phyloP scores from a whole-genome alignment of 2,797 vertebrate species.

The Macroramphosus scolopax region DNA sequence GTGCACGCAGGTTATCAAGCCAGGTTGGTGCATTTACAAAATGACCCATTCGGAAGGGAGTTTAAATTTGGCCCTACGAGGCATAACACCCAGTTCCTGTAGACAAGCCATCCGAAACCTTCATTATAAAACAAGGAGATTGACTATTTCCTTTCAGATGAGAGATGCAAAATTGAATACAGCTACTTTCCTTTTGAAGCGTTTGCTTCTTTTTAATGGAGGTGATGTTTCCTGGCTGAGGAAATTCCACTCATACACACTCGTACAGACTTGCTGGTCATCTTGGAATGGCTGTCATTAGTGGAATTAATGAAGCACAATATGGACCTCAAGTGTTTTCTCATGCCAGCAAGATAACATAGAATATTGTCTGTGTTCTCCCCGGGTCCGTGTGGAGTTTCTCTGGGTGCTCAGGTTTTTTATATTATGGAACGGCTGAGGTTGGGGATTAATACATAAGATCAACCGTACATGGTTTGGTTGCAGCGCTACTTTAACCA shows the following conservation, averaged over 20 bases:
- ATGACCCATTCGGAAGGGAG: conserved; percentile 24
- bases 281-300: conserved; percentile 30
- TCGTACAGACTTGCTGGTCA: conserved; percentile 38
- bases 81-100: conserved; percentile 13
- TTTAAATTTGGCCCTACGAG: conserved; percentile 29
- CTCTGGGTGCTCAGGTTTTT: no score
- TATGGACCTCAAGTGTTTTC: no score
- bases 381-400: no score
- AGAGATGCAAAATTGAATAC: conserved; percentile 45
- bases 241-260: conserved; percentile 15
- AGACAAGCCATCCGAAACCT: conserved; percentile 33
- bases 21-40: conserved; percentile 31
- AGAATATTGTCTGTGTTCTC: no score
- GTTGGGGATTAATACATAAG: no score
- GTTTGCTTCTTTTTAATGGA: conserved; percentile 31
- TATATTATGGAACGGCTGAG: no score
- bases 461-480: no score
- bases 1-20: conserved; percentile 35
- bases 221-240: conserved; percentile 41
- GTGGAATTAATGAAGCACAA: conserved; percentile 35
- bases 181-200: conserved; percentile 39
- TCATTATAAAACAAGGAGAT: conserved; percentile 36
- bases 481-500: no score
- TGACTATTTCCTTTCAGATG: conserved; percentile 41
- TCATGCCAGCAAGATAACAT: no score